phyloP scores from a whole-genome alignment of 2,888 invertebrate genomes.

The Drosophila yooni region DNA sequence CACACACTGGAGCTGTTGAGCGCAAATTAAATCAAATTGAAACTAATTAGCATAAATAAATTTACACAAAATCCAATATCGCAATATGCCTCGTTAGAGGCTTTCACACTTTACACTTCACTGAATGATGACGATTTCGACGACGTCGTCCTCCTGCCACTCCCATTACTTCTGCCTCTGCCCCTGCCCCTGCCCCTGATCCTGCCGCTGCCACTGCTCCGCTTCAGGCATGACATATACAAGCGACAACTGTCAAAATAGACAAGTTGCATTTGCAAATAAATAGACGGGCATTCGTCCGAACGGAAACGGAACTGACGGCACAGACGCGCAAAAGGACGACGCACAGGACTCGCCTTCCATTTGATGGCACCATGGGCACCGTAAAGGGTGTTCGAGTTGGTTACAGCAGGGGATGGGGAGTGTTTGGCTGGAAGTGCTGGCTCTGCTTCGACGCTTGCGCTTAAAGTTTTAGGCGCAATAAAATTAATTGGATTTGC shows the following conservation, averaged over 20 bases:
- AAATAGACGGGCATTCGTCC: slow-evolving; percentile 71
- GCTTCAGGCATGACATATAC: slow-evolving; percentile 55
- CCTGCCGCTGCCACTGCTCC: neutral
- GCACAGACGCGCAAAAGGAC: slow-evolving; percentile 18
- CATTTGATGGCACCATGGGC: slow-evolving; percentile 28
- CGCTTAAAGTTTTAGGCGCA: slow-evolving; percentile 77
- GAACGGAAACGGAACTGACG: slow-evolving; percentile 71
- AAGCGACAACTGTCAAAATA: slow-evolving; percentile 79
- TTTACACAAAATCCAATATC: slow-evolving; percentile 75
- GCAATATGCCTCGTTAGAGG: slow-evolving; percentile 77
- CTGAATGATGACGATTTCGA: slow-evolving; percentile 33
- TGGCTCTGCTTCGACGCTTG: slow-evolving; percentile 67
- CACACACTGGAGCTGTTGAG: slow-evolving; percentile 24
- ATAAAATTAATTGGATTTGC: slow-evolving; percentile 76
- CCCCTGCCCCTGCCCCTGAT: neutral
- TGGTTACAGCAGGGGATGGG: neutral
- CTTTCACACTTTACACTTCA: slow-evolving; percentile 76
- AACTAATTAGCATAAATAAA: slow-evolving; percentile 80
- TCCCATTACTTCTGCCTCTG: neutral
- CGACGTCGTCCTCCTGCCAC: neutral
- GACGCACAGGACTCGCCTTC: slow-evolving; percentile 25
- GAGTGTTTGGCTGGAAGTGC: neutral
- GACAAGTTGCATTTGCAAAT: slow-evolving; percentile 78
- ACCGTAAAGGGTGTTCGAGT: slow-evolving; percentile 1
- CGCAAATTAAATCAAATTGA: slow-evolving; percentile 78